Evolutionary conservation across 2,797 vertebrate species (phyloP).

Genomic region (Anomalospiza imberbis): DNA sequence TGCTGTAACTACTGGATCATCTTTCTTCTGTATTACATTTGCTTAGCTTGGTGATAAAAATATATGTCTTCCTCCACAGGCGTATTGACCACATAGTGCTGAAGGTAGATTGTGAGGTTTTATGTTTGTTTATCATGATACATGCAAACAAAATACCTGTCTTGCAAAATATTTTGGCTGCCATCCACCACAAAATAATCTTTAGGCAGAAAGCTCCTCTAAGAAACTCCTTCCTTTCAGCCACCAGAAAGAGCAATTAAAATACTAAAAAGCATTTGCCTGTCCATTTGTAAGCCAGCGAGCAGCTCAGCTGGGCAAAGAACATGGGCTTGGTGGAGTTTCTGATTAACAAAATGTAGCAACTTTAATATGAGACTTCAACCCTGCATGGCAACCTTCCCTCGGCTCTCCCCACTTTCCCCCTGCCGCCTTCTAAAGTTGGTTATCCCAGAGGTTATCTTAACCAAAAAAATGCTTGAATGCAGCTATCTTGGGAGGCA

Average conservation of each 20-base stretch:
- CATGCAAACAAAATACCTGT: conserved; percentile 52
- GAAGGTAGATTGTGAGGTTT: conserved; percentile 23
- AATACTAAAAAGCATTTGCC: background rate
- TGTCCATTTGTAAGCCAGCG: background rate
- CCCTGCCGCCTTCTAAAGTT: background rate
- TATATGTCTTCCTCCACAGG: conserved; percentile 18
- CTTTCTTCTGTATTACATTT: conserved; percentile 44
- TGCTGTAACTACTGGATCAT: conserved; percentile 48
- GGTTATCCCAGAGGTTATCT: conserved; percentile 8
- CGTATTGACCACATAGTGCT: background rate
- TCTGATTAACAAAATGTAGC: background rate
- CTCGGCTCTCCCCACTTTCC: background rate
- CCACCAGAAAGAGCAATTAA: conserved; percentile 2
- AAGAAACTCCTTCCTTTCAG: conserved; percentile 15
- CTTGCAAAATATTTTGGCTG: conserved; percentile 54
- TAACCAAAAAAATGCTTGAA: conserved; percentile 21
- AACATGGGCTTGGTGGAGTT: background rate
- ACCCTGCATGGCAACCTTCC: background rate
- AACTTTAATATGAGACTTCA: background rate
- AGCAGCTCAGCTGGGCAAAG: background rate
- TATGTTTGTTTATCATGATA: conserved; percentile 39
- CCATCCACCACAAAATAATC: conserved; percentile 5
- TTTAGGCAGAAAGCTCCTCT: background rate
- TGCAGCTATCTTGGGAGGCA: background rate
- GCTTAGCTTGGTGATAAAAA: conserved; percentile 31